phyloP scores from a whole-genome alignment of 2,888 invertebrate species.

The Podabrus alpinus region DNA sequence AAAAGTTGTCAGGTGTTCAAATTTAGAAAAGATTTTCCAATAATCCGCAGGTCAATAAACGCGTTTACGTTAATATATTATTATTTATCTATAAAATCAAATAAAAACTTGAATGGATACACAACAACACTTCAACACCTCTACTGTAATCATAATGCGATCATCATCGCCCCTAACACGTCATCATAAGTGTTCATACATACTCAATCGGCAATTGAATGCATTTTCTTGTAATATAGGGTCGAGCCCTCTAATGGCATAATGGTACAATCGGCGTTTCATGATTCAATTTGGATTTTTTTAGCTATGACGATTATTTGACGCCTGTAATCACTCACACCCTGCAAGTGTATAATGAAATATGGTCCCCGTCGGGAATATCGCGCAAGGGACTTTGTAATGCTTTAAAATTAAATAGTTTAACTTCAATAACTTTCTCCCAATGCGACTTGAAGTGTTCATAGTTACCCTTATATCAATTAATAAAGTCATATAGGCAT shows the following conservation, averaged over 20 bases:
- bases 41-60: not conserved
- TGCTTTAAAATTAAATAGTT: slow-evolving; percentile 53
- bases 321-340: slow-evolving; percentile 48
- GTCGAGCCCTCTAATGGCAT: slow-evolving; percentile 68
- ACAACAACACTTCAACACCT: slow-evolving; percentile 28
- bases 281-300: slow-evolving; percentile 72
- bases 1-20: not conserved
- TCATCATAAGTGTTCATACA: slow-evolving; percentile 55
- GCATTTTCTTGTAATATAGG: slow-evolving; percentile 51
- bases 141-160: slow-evolving; percentile 44
- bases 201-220: slow-evolving; percentile 55
- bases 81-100: slow-evolving; percentile 5
- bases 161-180: slow-evolving; percentile 45
- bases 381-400: slow-evolving; percentile 36
- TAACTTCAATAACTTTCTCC: slow-evolving; percentile 47
- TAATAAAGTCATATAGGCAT: slow-evolving; percentile 40
- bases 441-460: slow-evolving; percentile 41
- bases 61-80: not conserved
- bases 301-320: slow-evolving; percentile 57
- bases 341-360: slow-evolving; percentile 52
- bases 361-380: slow-evolving; percentile 52
- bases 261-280: slow-evolving; percentile 73
- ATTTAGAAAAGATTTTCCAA: not conserved
- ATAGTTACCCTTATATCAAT: slow-evolving; percentile 45
- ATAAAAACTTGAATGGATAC: slow-evolving; percentile 7